Conservation (phyloP, 2,888 invertebrate species). For the Papilio elwesi region DNA sequence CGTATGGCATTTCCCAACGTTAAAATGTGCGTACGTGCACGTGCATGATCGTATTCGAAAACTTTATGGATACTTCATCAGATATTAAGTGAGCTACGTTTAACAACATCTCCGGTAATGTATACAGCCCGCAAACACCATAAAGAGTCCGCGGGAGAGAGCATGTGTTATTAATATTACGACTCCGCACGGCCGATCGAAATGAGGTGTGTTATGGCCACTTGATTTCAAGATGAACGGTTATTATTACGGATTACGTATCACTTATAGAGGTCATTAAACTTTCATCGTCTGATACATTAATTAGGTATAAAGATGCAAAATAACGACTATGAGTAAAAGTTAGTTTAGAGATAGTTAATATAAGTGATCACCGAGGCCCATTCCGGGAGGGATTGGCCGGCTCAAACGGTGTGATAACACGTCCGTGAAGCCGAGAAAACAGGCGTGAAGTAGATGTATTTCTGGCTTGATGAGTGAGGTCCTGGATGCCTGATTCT, state of each 20-base stretch:
- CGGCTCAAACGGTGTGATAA: too few species aligned
- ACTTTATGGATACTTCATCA: constrained; percentile 25
- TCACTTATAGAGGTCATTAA: constrained; percentile 29
- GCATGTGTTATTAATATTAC: constrained; percentile 59
- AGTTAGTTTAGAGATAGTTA: too few species aligned
- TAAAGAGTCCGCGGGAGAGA: constrained; percentile 64
- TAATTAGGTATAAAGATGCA: constrained; percentile 8
- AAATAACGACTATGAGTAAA: not conserved
- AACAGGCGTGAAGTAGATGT: too few species aligned
- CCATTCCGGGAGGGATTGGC: too few species aligned
- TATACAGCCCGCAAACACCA: constrained; percentile 43
- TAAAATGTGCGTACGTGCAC: not conserved
- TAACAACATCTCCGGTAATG: constrained; percentile 16
- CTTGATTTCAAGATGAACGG: constrained; percentile 31
- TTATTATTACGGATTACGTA: constrained; percentile 29
- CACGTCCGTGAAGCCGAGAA: too few species aligned
- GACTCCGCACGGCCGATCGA: constrained; percentile 43
- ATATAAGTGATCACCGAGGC: too few species aligned
- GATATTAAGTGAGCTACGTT: constrained; percentile 13
- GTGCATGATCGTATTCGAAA: not conserved
- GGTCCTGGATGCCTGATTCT: too few species aligned
- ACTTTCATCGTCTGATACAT: constrained; percentile 25
- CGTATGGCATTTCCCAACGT: too few species aligned
- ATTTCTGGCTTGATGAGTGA: too few species aligned
- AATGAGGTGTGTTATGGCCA: constrained; percentile 38